phyloP scores from a whole-genome alignment of 2,113 vertebrate genomes.

The Microcebus tavaratra region DNA sequence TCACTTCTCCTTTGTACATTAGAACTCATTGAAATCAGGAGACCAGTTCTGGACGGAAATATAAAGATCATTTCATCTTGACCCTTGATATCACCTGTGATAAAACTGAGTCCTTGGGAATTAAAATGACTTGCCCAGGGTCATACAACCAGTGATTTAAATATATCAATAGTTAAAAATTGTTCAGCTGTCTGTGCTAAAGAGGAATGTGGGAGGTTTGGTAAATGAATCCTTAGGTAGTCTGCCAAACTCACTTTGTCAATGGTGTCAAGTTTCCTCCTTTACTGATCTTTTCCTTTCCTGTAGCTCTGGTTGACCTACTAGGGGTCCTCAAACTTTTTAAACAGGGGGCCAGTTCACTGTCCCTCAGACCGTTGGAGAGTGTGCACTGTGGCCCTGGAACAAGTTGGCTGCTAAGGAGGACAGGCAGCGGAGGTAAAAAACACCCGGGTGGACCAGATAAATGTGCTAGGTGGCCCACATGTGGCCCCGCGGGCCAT shows the following conservation, averaged over 20 bases:
- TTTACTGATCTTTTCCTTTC: background rate
- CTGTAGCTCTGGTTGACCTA: background rate
- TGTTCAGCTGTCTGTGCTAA: background rate
- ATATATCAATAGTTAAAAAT: background rate
- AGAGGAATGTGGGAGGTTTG: background rate
- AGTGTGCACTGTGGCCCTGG: too few species aligned
- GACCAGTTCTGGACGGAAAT: background rate
- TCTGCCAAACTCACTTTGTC: background rate
- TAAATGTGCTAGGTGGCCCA: too few species aligned
- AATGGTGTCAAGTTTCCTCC: background rate
- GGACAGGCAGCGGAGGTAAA: too few species aligned
- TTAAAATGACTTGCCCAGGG: background rate
- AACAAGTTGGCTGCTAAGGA: too few species aligned
- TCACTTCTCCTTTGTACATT: background rate
- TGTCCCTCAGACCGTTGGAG: too few species aligned
- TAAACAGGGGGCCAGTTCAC: too few species aligned
- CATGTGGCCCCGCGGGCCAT: too few species aligned
- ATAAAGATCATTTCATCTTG: background rate
- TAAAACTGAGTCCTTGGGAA: background rate
- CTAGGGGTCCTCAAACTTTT: too few species aligned
- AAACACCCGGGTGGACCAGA: too few species aligned
- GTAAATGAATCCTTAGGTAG: constrained; percentile 7
- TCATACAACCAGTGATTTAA: background rate
- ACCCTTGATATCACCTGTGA: background rate
- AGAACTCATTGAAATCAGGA: constrained; percentile 2